phyloP scores from a whole-genome alignment of 2,113 vertebrate species.

The Miniopterus natalensis region DNA sequence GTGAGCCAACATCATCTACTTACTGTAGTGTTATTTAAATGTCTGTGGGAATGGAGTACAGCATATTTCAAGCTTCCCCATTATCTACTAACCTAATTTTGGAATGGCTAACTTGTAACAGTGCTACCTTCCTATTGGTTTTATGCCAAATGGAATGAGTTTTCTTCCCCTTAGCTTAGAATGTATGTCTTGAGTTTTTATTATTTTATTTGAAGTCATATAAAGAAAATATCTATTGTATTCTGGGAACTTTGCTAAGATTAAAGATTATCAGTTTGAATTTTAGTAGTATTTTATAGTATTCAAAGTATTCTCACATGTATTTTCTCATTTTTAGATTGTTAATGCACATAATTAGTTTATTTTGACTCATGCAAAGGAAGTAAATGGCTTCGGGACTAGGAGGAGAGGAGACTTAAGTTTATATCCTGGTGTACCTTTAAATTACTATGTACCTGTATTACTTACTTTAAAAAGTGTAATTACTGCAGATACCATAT shows the following conservation, averaged over 20 bases:
- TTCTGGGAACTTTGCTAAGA: not conserved
- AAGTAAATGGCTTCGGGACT: not conserved
- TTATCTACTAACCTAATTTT: conserved; percentile 26
- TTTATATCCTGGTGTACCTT: not conserved
- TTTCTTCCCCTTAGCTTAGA: conserved; percentile 24
- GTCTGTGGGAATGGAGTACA: not conserved
- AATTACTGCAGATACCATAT: not conserved
- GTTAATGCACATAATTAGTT: conserved; percentile 21
- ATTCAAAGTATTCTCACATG: not conserved
- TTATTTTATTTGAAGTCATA: conserved; percentile 15
- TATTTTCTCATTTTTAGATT: conserved; percentile 42
- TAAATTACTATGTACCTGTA: not conserved
- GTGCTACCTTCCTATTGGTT: not conserved
- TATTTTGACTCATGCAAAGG: conserved; percentile 44
- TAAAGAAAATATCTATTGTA: conserved; percentile 1
- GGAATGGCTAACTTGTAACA: conserved; percentile 6
- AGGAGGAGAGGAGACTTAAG: not conserved
- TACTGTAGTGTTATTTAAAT: not conserved
- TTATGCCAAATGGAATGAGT: conserved; percentile 15
- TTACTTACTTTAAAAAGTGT: conserved; percentile 43
- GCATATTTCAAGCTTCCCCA: not conserved
- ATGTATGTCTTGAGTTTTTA: conserved; percentile 32
- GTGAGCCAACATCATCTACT: not conserved
- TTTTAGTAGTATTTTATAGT: conserved; percentile 41
- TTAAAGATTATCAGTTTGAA: not conserved